Percentiles rank a stretch among this genome's conserved stretches.
These are phyloP conservation scores for Bagarius yarrelli DNA, from an alignment of 2,113 vertebrate genomes.

Conservation along the genomic window DNA sequence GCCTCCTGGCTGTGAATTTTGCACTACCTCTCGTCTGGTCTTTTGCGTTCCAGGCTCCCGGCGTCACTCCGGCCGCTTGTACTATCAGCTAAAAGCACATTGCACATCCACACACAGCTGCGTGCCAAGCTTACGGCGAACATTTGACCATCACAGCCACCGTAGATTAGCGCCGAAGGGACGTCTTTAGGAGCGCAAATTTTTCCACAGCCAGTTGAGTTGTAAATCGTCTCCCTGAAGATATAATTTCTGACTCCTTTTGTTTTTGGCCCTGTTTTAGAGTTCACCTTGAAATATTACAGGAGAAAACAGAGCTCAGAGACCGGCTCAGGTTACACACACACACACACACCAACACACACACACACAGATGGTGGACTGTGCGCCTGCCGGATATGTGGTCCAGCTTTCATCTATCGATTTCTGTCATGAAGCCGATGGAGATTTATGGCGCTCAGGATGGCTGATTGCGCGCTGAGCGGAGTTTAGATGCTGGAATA, in stretches of 20 bases:
- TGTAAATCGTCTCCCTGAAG: not conserved
- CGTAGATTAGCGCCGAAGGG: slow-evolving; percentile 41
- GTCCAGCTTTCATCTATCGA: slow-evolving; percentile 44
- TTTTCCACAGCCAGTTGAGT: not conserved
- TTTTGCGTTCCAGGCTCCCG: not conserved
- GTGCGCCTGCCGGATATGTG: slow-evolving; percentile 29
- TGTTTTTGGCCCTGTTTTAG: not conserved
- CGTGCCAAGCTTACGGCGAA: slow-evolving; percentile 1
- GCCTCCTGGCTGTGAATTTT: slow-evolving; percentile 14
- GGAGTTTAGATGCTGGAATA: slow-evolving; percentile 4
- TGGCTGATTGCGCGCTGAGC: slow-evolving; percentile 25
- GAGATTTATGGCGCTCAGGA: slow-evolving; percentile 41
- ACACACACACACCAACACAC: not conserved
- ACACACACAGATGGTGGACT: slow-evolving; percentile 7
- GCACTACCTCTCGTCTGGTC: not conserved
- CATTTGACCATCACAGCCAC: slow-evolving; percentile 33
- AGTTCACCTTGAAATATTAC: slow-evolving; percentile 26
- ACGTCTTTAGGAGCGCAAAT: slow-evolving; percentile 5
- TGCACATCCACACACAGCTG: slow-evolving; percentile 2
- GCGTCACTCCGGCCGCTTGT: not conserved
- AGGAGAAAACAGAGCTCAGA: slow-evolving; percentile 17
- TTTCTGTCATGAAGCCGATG: slow-evolving; percentile 48
- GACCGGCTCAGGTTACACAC: slow-evolving; percentile 10
- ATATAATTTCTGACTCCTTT: not conserved
- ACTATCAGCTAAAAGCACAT: slow-evolving; percentile 55